Percentiles rank a stretch among this genome's conserved stretches.
Conservation (phyloP, 2,888 invertebrate genomes). For the Phyllotreta cruciferae region DNA sequence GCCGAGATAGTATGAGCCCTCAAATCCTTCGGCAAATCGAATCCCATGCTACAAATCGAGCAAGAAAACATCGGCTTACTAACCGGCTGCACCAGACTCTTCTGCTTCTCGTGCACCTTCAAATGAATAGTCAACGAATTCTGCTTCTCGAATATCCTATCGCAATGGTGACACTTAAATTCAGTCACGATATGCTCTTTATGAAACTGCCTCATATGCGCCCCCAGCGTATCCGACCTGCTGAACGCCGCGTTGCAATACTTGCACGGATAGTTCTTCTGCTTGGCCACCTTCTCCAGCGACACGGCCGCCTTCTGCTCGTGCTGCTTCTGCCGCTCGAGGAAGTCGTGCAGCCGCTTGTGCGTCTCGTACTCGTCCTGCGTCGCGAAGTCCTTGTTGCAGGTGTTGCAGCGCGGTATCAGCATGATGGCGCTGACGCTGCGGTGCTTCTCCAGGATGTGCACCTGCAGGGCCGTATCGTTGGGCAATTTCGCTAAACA, state of each 20-base stretch:
- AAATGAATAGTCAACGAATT: conserved; percentile 69
- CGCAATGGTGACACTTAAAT: conserved; percentile 70
- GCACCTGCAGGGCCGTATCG: conserved; percentile 56
- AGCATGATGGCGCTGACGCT: conserved; percentile 54
- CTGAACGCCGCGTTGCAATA: conserved; percentile 71
- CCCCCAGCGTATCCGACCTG: conserved; percentile 68
- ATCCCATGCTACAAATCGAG: conserved; percentile 64
- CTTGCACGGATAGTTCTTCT: conserved; percentile 63
- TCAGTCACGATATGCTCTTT: conserved; percentile 58
- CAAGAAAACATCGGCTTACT: conserved; percentile 62
- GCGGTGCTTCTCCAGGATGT: conserved; percentile 56
- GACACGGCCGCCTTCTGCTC: conserved; percentile 36
- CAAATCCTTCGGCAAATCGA: conserved; percentile 56
- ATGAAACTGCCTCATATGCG: conserved; percentile 70
- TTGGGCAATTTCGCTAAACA: conserved; percentile 52
- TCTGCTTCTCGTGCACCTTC: conserved; percentile 67
- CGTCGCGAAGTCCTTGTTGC: conserved; percentile 68
- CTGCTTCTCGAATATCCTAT: conserved; percentile 68
- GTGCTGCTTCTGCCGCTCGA: conserved; percentile 49
- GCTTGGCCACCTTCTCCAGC: conserved; percentile 53
- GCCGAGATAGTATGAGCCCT: conserved; percentile 56
- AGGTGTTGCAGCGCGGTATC: conserved; percentile 63
- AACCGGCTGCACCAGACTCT: conserved; percentile 32
- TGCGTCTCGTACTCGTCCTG: conserved; percentile 69
- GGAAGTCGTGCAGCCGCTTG: conserved; percentile 61